Evolutionary conservation across 2,797 vertebrate species (phyloP), one percentile per base, ranked within the genome.

Genomic region (Urocyon cinereoargenteus): DNA sequence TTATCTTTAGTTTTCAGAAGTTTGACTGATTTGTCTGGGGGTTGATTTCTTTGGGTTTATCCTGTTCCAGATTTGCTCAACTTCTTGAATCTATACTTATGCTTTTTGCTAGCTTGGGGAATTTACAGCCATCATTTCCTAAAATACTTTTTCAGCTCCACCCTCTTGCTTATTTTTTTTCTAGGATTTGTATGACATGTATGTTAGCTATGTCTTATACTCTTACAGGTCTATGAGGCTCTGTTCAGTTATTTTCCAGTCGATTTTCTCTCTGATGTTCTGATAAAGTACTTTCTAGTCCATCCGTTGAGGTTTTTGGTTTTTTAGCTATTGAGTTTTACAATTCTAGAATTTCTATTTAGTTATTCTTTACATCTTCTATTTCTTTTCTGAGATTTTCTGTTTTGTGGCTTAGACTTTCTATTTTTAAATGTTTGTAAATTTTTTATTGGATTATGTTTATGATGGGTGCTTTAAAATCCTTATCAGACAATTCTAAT

Each of bases 391-490:
- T 82, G 19, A 93, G 57, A 79, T 22, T 86, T 87, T 79, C 4
- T 66, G 10, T 66, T 88, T 78, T 88, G 24, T 22, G 78, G 24
- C 73, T 73, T 36, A 81, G 57, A 81, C 28, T 77, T 77, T 75
- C 21, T 82, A 24, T 53, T 61, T 73, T 86, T 90, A 59, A 77
- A 6, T 73, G 13, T 59, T 40, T 79, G 34, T 22, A 70, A 64
- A 45, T 94, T 94, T 94, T 16, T 92, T 78, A 13, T 28, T 94
- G 26, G 96, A 88, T 6, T 26, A 88, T 93, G 79, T 57, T 89
- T 86, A 73, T 78, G 26, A 84, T 81, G 40, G 15, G 21, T 96
- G 40, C 21, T 94, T 83, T 70, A 78, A 94, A 96, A 66, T 31
- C 6, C n/a, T 84, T 96, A 53, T 86, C 34, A 45, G 40, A 57